phyloP scores from a whole-genome alignment of 2,888 invertebrate genomes.

The Odontocerum albicorne region DNA sequence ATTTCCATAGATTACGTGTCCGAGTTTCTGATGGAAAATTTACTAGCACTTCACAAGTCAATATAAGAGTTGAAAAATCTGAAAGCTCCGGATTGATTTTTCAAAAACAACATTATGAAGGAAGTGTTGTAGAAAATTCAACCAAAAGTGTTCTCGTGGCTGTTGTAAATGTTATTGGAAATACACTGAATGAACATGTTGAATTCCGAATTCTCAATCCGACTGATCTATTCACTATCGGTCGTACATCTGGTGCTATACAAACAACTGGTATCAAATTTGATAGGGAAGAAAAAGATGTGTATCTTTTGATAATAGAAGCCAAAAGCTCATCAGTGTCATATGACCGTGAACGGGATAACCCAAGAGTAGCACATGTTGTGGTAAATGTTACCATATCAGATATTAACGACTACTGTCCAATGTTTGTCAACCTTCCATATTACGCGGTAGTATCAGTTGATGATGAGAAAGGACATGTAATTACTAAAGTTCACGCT shows the following conservation, averaged over 20 bases:
- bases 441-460: conserved; percentile 91
- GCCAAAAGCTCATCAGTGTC: conserved; percentile 49
- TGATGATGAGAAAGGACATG: conserved; percentile 78
- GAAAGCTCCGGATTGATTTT: conserved; percentile 80
- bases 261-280: conserved; percentile 80
- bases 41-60: conserved; percentile 70
- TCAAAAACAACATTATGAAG: conserved; percentile 77
- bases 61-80: conserved; percentile 66
- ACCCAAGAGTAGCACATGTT: conserved; percentile 76
- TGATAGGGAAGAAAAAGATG: conserved; percentile 82
- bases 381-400: conserved; percentile 80
- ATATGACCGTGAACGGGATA: conserved; percentile 44
- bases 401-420: conserved; percentile 95
- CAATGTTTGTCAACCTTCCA: conserved; percentile 90
- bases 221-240: conserved; percentile 81
- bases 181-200: conserved; percentile 83
- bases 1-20: conserved; percentile 70
- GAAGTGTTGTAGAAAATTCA: conserved; percentile 81
- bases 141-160: conserved; percentile 79
- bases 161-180: conserved; percentile 87
- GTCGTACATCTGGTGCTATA: conserved; percentile 87
- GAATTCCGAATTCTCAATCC: conserved; percentile 87
- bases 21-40: conserved; percentile 86
- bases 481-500: conserved; percentile 84
- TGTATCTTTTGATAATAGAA: conserved; percentile 84